phyloP scores from a whole-genome alignment of 2,888 invertebrate genomes.

The Sympetrum striolatum region DNA sequence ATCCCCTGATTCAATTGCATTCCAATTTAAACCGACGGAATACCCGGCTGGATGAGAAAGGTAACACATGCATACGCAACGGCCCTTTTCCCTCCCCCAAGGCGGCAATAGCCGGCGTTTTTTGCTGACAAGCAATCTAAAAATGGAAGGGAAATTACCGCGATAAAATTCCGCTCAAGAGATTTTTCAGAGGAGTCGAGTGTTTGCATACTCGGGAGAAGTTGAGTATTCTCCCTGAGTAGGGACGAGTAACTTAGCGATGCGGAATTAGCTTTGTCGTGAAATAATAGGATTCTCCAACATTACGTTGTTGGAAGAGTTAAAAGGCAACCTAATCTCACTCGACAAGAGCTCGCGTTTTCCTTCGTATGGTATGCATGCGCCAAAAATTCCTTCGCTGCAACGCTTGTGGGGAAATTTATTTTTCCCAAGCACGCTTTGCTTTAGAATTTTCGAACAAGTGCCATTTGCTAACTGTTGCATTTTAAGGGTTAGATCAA shows the following conservation, averaged over 20 bases:
- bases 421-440: no score
- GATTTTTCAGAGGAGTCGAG: background rate
- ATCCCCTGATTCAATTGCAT: background rate
- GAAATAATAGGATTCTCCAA: background rate
- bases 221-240: background rate
- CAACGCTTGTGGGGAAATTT: no score
- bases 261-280: background rate
- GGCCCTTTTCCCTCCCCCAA: background rate
- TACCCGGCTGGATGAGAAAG: background rate
- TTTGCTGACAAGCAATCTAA: background rate
- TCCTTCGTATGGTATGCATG: background rate
- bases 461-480: no score
- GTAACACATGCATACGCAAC: background rate
- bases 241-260: background rate
- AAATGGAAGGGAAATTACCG: background rate
- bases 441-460: no score
- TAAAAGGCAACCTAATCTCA: background rate
- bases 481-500: no score
- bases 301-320: background rate
- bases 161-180: background rate
- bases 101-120: background rate
- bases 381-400: no score
- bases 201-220: background rate
- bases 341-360: background rate
- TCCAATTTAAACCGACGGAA: background rate